A percentile compares a stretch with the other conserved stretches of the same genome.
phyloP scores from a whole-genome alignment of 2,888 invertebrate species.

The Drosophila mimica region DNA sequence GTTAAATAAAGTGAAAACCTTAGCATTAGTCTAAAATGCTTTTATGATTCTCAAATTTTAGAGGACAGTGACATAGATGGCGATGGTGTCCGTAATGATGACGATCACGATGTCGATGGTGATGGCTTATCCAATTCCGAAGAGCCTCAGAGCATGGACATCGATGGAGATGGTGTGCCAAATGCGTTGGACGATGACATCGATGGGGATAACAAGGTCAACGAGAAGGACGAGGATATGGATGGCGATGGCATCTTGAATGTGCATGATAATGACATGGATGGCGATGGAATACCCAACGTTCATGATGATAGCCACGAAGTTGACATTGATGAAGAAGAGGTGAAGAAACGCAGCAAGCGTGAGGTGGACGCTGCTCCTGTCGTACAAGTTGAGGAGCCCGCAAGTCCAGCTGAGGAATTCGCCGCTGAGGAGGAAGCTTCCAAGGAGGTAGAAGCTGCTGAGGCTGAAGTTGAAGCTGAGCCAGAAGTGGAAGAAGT shows the following conservation, averaged over 20 bases:
- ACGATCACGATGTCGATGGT: constrained; percentile 67
- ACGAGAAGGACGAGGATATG: constrained; percentile 83
- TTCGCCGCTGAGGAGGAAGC: constrained; percentile 68
- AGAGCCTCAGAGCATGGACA: constrained; percentile 61
- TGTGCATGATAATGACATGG: constrained; percentile 68
- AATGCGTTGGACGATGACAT: constrained; percentile 65
- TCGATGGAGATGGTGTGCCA: constrained; percentile 66
- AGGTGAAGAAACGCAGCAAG: constrained; percentile 83
- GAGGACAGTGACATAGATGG: constrained; percentile 81
- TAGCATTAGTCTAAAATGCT: not conserved
- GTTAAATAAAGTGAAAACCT: constrained; percentile 42
- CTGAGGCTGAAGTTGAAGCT: constrained; percentile 72
- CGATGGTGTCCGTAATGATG: constrained; percentile 83
- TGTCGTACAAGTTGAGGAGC: constrained; percentile 48
- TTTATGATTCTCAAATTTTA: constrained; percentile 70
- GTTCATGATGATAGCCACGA: constrained; percentile 74
- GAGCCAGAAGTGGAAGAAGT: constrained; percentile 77
- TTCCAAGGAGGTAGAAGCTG: constrained; percentile 63
- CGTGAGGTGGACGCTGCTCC: constrained; percentile 82
- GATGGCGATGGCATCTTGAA: constrained; percentile 85
- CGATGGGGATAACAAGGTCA: constrained; percentile 83
- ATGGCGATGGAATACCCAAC: constrained; percentile 71
- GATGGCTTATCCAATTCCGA: constrained; percentile 67
- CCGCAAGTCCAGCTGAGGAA: constrained; percentile 72
- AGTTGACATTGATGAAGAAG: constrained; percentile 63